Evolutionary conservation across 2,888 invertebrate genomes (phyloP).

Genomic region (Cotesia congregata): DNA sequence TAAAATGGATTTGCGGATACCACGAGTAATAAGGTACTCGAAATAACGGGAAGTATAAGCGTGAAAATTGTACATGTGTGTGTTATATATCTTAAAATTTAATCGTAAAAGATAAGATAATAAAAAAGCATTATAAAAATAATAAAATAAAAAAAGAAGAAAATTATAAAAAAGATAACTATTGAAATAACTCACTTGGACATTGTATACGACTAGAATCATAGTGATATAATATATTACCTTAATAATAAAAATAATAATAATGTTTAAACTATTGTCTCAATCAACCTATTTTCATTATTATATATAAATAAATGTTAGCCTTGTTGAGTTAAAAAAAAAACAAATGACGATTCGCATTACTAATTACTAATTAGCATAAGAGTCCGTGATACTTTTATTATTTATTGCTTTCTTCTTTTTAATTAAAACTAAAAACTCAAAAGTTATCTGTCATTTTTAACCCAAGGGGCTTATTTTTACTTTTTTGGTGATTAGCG

Average conservation of each 20-base stretch:
- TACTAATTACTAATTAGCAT: neutral
- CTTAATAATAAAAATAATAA: constrained; percentile 61
- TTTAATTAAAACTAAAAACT: neutral
- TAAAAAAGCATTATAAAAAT: neutral
- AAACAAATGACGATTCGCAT: constrained; percentile 43
- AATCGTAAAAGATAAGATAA: constrained; percentile 24
- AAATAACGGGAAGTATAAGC: neutral
- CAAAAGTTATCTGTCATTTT: neutral
- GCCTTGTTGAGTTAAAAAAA: constrained; percentile 70
- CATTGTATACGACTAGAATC: constrained; percentile 71
- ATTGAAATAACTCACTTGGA: constrained; percentile 62
- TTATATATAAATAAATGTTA: constrained; percentile 68
- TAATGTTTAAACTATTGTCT: constrained; percentile 71
- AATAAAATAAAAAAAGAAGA: constrained; percentile 30
- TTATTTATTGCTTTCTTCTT: neutral
- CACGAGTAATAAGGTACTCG: neutral
- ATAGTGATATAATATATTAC: constrained; percentile 69
- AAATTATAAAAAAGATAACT: constrained; percentile 1
- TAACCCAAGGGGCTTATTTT: neutral
- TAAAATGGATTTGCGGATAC: neutral
- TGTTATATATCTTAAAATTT: constrained; percentile 54
- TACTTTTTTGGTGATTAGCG: neutral
- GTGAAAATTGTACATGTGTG: constrained; percentile 61
- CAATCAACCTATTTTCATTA: constrained; percentile 71
- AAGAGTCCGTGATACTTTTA: neutral